Percentiles rank a stretch among this genome's conserved stretches.
These are phyloP conservation scores for Climacteris rufus DNA, from an alignment of 2,113 vertebrate genomes.

Conservation along the genomic window DNA sequence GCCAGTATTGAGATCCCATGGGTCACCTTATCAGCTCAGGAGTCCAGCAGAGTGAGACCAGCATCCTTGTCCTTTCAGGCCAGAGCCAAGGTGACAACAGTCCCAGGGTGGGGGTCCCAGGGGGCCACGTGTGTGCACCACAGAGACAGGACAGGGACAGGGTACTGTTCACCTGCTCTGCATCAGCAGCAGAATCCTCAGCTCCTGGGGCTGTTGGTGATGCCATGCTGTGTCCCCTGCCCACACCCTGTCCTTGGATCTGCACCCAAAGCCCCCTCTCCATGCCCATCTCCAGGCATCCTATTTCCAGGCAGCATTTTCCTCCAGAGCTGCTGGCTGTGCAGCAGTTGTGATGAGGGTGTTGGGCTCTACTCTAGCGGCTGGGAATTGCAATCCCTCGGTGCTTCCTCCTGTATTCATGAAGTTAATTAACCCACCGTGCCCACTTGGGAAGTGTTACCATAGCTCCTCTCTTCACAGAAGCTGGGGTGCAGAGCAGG, in stretches of 20 bases:
- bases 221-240: not conserved
- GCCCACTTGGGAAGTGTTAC: not conserved
- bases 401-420: not conserved
- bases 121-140: fast-evolving
- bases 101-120: fast-evolving
- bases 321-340: not conserved
- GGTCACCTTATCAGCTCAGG: not conserved
- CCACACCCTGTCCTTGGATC: not conserved
- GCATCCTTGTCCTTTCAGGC: not conserved
- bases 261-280: not conserved
- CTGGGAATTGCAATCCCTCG: not conserved
- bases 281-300: not conserved
- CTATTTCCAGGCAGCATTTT: not conserved
- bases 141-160: not conserved
- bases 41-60: not conserved
- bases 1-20: not conserved
- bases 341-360: not conserved
- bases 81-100: not conserved
- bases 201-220: not conserved
- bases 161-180: not conserved
- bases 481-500: not conserved
- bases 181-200: not conserved
- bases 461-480: not conserved
- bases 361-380: not conserved
- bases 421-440: not conserved